These are phyloP conservation scores for Drosophila setifemur DNA, from an alignment of 1,140 invertebrate species.

Conservation along the genomic window DNA sequence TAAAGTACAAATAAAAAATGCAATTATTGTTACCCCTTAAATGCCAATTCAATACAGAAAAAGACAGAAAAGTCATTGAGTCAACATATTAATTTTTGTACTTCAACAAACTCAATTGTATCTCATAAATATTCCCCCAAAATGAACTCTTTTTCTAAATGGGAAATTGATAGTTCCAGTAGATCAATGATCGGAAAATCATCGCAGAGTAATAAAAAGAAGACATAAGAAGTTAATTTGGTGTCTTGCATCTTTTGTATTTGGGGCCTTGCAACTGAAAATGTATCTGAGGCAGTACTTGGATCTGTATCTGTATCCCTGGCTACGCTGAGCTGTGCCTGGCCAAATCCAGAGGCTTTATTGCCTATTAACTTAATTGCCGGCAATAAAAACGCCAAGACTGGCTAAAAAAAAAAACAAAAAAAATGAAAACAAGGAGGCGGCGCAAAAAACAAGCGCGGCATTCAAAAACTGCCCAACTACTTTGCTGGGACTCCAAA, in stretches of 20 bases:
- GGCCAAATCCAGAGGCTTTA: constrained; percentile 62
- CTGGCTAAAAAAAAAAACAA: constrained; percentile 24
- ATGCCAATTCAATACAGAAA: too few relatives aligned
- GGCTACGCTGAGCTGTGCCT: neutral
- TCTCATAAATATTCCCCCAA: too few relatives aligned
- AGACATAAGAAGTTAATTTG: constrained; percentile 21
- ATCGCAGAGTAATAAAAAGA: neutral
- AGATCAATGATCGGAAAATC: neutral
- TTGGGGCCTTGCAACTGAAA: neutral
- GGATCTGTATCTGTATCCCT: constrained; percentile 10
- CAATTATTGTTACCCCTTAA: too few relatives aligned
- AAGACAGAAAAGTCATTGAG: too few relatives aligned
- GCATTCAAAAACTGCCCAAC: constrained; percentile 42
- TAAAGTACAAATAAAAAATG: too few relatives aligned
- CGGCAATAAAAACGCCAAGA: constrained; percentile 62
- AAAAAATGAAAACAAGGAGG: neutral
- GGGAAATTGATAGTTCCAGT: neutral
- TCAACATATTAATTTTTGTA: too few relatives aligned
- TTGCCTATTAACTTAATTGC: constrained; percentile 73
- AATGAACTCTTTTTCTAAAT: too few relatives aligned
- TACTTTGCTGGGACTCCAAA: constrained; percentile 18
- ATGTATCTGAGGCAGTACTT: neutral
- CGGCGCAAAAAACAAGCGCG: constrained; percentile 11
- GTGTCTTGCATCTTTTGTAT: neutral
- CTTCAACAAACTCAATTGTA: too few relatives aligned